A percentile compares a stretch with the other conserved stretches of the same genome.
phyloP scores from a whole-genome alignment of 2,113 vertebrate genomes.

The Numida meleagris region DNA sequence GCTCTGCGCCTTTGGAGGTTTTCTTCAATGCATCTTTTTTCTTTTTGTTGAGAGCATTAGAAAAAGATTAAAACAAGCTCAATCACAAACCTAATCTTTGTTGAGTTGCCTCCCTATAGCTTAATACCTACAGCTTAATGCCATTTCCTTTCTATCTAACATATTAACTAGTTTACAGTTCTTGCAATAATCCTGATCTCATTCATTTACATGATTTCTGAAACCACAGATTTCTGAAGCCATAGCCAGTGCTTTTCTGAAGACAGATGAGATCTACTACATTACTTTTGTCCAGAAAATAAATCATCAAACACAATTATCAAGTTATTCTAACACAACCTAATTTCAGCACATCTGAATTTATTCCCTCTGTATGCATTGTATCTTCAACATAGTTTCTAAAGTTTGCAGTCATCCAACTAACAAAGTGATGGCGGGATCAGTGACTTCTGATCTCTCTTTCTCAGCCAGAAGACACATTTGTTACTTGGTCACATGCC shows the following conservation, averaged over 20 bases:
- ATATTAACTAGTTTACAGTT: slow-evolving; percentile 42
- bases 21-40: not conserved
- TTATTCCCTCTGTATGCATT: not conserved
- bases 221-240: too few species aligned
- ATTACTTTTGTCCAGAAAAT: not conserved
- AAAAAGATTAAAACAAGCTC: slow-evolving; percentile 25
- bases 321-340: not conserved
- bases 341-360: not conserved
- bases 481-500: not conserved
- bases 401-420: not conserved
- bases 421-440: not conserved
- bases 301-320: not conserved
- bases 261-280: not conserved
- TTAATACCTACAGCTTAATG: slow-evolving; percentile 43
- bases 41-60: slow-evolving; percentile 7
- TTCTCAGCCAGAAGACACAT: not conserved
- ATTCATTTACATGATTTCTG: slow-evolving; percentile 19
- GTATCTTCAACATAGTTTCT: not conserved
- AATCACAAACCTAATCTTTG: slow-evolving; percentile 42
- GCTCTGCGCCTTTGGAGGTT: not conserved
- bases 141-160: slow-evolving; percentile 37
- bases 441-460: not conserved
- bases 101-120: slow-evolving; percentile 26
- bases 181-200: slow-evolving; percentile 19
- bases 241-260: not conserved